Base-by-base conservation (phyloP, 2,888 invertebrate genomes). In the Ornithoptera alexandrae region DNA sequence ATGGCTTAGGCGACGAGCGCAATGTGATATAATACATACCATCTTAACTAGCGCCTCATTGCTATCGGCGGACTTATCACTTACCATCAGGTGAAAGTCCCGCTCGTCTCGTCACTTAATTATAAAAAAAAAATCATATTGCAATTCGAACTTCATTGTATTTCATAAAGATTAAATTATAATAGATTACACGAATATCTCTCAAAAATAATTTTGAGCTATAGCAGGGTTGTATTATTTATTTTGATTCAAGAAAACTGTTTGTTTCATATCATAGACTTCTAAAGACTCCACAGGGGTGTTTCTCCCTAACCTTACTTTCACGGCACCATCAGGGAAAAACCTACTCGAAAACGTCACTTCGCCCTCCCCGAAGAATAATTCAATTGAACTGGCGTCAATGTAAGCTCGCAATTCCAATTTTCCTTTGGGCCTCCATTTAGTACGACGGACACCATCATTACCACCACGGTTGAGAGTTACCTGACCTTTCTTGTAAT, bases 401-500 rank as follows among this genome's bases (percentile, higher is more conserved):
- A 77, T 58, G 24, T 67, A 74, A 12, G 71, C 65, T 24, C 62
- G 72, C 73, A 73, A 72, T 56, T 68, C 30, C 46, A 75, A 39
- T 61, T 67, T 60, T 24, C 69, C 66, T 53, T n/a, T 24, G 5
- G 88, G 87, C 5, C 72, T 81, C 85, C 87, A 89, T 15, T 78
- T 68, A 0, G 87, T 82, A 17, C 83, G 79, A 1, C 89, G 81
- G 0, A 84, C 65, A 1, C 84, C 86, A 71, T 89, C 87, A 1
- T 76, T 62, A 6, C 87, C 87, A 30, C 87, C 87, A 1, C 89
- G 84, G 63, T 88, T 77, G 0, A 90, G 77, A 1, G 81, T 79
- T 2, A 89, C 79, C 3, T 65, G 76, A 30, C 81, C 81, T 6
- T 73, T 64, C 1, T 39, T 20, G 42, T 67, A 65, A 17, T 88